A percentile compares a stretch with the other conserved stretches of the same genome.
These are phyloP conservation scores for Neosalanx taihuensis DNA, from an alignment of 2,797 vertebrate genomes.

Conservation along the genomic window DNA sequence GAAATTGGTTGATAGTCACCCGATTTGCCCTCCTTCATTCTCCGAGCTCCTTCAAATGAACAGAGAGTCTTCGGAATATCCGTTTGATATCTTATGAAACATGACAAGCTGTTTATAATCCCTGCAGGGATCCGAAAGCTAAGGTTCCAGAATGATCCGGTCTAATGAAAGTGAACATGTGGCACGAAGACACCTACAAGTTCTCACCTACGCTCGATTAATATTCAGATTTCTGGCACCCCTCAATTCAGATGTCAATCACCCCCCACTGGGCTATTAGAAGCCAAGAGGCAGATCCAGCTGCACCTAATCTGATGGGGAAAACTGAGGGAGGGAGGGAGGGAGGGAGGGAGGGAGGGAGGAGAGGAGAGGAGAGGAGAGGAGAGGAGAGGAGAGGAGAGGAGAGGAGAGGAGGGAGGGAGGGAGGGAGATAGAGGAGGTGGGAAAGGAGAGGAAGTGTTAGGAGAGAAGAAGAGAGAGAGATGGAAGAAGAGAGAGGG, in stretches of 20 bases:
- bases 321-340: conserved; percentile 19
- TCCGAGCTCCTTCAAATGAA: conserved; percentile 25
- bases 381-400: not conserved
- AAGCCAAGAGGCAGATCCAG: conserved; percentile 40
- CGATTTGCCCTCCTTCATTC: conserved; percentile 43
- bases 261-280: conserved; percentile 56
- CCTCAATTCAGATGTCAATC: conserved; percentile 62
- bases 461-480: not conserved
- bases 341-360: conserved; percentile 10
- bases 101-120: conserved; percentile 53
- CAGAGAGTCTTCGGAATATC: conserved; percentile 32
- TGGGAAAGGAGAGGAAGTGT: not conserved
- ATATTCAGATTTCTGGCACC: conserved; percentile 53
- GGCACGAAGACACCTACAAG: conserved; percentile 36
- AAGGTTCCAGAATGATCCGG: conserved; percentile 41
- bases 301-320: conserved; percentile 61
- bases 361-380: not conserved
- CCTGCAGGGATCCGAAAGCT: conserved; percentile 42
- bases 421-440: not conserved
- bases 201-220: conserved; percentile 49
- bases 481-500: conserved; percentile 19
- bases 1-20: conserved; percentile 24
- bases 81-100: conserved; percentile 45
- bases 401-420: conserved; percentile 4
- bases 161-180: conserved; percentile 53